Base-by-base conservation (phyloP, 2,888 invertebrate species). In the Drosophila rubida region DNA sequence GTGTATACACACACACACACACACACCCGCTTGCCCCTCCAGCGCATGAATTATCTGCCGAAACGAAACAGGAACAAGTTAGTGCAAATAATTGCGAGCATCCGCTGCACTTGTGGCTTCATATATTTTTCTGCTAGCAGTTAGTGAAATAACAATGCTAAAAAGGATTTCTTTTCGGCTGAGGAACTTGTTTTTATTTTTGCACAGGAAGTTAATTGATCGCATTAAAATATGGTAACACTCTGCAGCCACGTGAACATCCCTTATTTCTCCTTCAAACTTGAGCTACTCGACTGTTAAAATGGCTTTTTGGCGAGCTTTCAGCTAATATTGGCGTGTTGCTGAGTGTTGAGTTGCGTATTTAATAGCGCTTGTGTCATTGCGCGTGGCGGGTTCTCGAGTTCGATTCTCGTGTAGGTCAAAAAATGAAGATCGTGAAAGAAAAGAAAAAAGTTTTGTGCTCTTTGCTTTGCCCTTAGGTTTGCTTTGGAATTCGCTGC, bases 401-500 rank as follows among this genome's bases (percentile, higher is more conserved):
- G 75, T 75, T 77, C 75, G 19, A 71, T 2, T 55, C 3, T 14
- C 8, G n/a, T n/a, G n/a, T n/a, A n/a, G n/a, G n/a, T n/a, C n/a
- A n/a, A n/a, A n/a, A n/a, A n/a, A n/a, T n/a, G n/a, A n/a, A n/a
- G n/a, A n/a, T n/a, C n/a, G n/a, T n/a, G n/a, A n/a, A n/a, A n/a
- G n/a, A n/a, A n/a, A n/a, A n/a, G 19, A 19, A 19, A 2, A 19
- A 3, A 19, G 19, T 19, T 19, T 19, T 19, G 1, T 19, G 39
- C 2, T 37, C 30, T 2, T 2, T 0, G 44, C 0, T n/a, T 35
- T 35, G 35, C 35, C 35, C 35, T 35, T 68, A 62, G 73, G 69
- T 65, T 77, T 77, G 60, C 66, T 74, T 72, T 79, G 72, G 74
- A 70, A 77, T 14, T 71, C 61, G 87, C 78, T 81, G 72, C 55